Evolutionary conservation across 2,797 vertebrate species (phyloP).

Genomic region (Cyclura pinguis): DNA sequence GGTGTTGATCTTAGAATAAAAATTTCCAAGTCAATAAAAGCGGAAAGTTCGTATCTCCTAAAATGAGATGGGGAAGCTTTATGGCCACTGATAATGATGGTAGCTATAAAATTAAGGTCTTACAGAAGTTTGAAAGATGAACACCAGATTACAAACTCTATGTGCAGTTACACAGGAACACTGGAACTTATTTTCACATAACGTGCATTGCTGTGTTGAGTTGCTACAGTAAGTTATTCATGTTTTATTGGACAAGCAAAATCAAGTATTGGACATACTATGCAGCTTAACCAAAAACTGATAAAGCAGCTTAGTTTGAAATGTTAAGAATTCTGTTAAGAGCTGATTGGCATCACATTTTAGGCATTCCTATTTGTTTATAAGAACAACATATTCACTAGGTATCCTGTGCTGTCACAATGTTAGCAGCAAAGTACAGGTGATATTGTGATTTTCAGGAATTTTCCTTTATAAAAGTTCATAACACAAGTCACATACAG

Average conservation of each 20-base stretch:
- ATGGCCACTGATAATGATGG: background rate
- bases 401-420: background rate
- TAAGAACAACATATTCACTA: background rate
- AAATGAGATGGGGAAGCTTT: constrained; percentile 31
- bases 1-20: constrained; percentile 15
- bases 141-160: background rate
- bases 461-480: background rate
- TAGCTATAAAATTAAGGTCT: constrained; percentile 33
- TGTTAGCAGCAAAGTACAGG: background rate
- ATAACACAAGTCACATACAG: background rate
- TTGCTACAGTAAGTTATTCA: background rate
- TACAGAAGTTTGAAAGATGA: constrained; percentile 38
- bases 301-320: background rate
- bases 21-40: background rate
- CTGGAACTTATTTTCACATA: background rate
- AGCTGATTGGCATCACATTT: constrained; percentile 11
- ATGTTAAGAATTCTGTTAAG: constrained; percentile 4
- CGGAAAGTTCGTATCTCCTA: constrained; percentile 28
- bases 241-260: constrained; percentile 24
- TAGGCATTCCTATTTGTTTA: constrained; percentile 21
- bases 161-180: background rate
- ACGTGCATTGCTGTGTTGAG: background rate
- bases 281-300: background rate
- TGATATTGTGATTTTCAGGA: background rate
- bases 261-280: background rate